phyloP scores from a whole-genome alignment of 2,113 vertebrate genomes.

The Gambusia affinis region DNA sequence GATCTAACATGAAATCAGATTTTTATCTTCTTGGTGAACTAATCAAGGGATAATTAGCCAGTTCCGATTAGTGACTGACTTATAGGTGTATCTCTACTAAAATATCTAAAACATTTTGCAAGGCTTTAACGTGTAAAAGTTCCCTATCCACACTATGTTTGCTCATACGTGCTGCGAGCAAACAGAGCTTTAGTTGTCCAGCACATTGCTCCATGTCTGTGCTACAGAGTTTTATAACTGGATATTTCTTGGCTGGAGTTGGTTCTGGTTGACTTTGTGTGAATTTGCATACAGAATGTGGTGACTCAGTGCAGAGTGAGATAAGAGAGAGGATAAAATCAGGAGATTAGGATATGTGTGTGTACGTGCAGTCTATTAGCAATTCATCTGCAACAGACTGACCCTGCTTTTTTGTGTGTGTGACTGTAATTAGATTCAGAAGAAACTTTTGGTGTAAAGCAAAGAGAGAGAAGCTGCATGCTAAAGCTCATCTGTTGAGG shows the following conservation, averaged over 20 bases:
- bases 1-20: no score
- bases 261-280: conserved; percentile 42
- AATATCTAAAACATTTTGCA: no score
- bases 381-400: conserved; percentile 47
- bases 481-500: neutral
- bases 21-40: no score
- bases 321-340: conserved; percentile 60
- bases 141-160: neutral
- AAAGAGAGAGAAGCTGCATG: conserved; percentile 18
- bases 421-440: conserved; percentile 64
- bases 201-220: neutral
- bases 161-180: neutral
- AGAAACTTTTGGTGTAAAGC: conserved; percentile 52
- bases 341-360: conserved; percentile 40
- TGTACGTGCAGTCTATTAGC: conserved; percentile 30
- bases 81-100: no score
- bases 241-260: conserved; percentile 3
- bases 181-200: conserved; percentile 1
- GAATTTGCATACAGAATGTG: conserved; percentile 60
- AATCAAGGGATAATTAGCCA: no score
- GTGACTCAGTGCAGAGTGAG: conserved; percentile 49
- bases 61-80: no score
- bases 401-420: conserved; percentile 45
- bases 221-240: conserved; percentile 15
- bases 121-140: neutral